Percentiles rank a stretch among this genome's conserved stretches.
These are phyloP conservation scores for Drosophila dives DNA, from an alignment of 2,888 invertebrate genomes.

Conservation along the genomic window DNA sequence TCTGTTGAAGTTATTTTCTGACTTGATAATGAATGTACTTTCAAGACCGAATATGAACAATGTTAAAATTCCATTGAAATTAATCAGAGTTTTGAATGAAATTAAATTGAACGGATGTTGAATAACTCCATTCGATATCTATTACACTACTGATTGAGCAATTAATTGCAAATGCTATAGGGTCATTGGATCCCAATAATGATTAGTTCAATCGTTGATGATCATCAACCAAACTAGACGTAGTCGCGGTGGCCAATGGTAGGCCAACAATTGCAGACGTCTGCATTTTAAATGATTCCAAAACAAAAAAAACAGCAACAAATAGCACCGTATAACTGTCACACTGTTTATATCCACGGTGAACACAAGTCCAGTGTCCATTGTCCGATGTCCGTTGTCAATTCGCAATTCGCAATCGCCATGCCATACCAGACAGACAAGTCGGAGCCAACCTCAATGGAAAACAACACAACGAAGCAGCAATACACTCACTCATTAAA, in stretches of 20 bases:
- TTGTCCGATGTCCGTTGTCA: neutral
- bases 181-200: constrained; percentile 15
- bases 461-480: constrained; percentile 38
- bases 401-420: neutral
- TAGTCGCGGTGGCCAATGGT: constrained; percentile 15
- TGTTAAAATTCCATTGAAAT: neutral
- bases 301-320: constrained; percentile 5
- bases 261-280: constrained; percentile 46
- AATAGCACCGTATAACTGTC: constrained; percentile 36
- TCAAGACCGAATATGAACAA: constrained; percentile 9
- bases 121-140: neutral
- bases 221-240: constrained; percentile 14
- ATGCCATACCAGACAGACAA: constrained; percentile 59
- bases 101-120: neutral
- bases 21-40: neutral
- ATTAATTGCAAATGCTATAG: constrained; percentile 8
- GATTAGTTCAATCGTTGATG: constrained; percentile 21
- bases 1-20: neutral
- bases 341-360: constrained; percentile 9
- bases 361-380: neutral
- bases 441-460: constrained; percentile 60
- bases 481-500: constrained; percentile 24
- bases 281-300: constrained; percentile 49
- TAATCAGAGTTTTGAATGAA: neutral
- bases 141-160: neutral